A percentile compares a stretch with the other conserved stretches of the same genome.
Conservation (phyloP, 2,888 invertebrate genomes). For the Conomelus anceps region DNA sequence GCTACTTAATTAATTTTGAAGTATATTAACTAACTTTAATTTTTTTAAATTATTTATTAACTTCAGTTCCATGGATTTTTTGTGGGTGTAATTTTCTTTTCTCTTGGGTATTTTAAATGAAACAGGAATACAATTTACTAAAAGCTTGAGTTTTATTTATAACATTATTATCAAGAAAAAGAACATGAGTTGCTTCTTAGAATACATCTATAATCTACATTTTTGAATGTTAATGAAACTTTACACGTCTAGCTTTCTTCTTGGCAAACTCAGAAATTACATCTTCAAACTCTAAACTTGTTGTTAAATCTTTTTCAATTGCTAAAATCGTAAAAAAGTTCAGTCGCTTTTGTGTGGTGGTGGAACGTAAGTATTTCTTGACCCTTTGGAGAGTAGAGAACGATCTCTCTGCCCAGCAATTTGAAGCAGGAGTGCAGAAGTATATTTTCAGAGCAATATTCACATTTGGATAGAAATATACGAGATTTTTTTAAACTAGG, state of each 20-base stretch:
- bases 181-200: too few species aligned
- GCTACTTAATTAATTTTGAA: too few species aligned
- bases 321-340: conserved; percentile 1
- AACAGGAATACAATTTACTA: neutral
- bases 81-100: too few species aligned
- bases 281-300: conserved; percentile 15
- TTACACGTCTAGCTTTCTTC: neutral
- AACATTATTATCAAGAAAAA: neutral
- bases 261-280: conserved; percentile 22
- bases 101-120: too few species aligned
- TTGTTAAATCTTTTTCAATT: conserved; percentile 17
- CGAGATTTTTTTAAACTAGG: too few species aligned
- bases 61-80: too few species aligned
- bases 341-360: conserved; percentile 1
- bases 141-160: neutral
- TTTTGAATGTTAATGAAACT: neutral
- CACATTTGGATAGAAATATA: too few species aligned
- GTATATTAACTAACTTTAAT: too few species aligned
- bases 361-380: neutral
- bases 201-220: neutral
- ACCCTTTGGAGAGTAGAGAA: conserved; percentile 1
- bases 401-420: conserved; percentile 11
- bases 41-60: too few species aligned
- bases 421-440: neutral
- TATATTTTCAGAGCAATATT: too few species aligned